These are phyloP conservation scores for Strongylocentrotus purpuratus DNA, from an alignment of 35 echinoderm and acorn worm genomes.

Conservation along the genomic window DNA sequence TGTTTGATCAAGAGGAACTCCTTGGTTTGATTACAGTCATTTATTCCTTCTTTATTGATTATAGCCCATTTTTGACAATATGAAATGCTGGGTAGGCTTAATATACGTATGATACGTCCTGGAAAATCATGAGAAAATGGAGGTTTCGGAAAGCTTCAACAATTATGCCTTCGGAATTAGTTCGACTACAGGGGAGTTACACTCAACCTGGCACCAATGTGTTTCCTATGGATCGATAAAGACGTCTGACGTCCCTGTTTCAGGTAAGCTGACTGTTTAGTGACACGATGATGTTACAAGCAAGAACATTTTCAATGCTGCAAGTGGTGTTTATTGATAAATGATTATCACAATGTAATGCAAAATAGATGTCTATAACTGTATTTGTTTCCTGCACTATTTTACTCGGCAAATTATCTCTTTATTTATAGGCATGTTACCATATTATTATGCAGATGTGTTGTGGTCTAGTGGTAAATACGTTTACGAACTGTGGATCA, in stretches of 20 bases:
- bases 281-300: too few species aligned
- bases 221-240: background rate
- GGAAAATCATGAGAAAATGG: background rate
- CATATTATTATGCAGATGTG: too few species aligned
- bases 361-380: too few species aligned
- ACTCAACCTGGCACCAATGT: background rate
- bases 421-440: too few species aligned
- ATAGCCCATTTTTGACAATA: background rate
- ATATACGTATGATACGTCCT: background rate
- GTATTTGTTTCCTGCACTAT: too few species aligned
- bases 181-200: background rate
- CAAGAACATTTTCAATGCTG: too few species aligned
- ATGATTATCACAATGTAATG: background rate
- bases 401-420: too few species aligned
- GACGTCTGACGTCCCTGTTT: background rate
- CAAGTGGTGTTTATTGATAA: too few species aligned
- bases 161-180: background rate
- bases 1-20: background rate
- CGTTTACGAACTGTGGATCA: too few species aligned
- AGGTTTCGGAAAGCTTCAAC: background rate
- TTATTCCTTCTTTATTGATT: background rate
- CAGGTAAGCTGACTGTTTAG: background rate
- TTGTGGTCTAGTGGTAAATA: too few species aligned
- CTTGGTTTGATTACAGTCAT: too few species aligned
- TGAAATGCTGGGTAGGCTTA: background rate